phyloP scores from a whole-genome alignment of 2,113 vertebrate genomes.

The Anthoscopus minutus region DNA sequence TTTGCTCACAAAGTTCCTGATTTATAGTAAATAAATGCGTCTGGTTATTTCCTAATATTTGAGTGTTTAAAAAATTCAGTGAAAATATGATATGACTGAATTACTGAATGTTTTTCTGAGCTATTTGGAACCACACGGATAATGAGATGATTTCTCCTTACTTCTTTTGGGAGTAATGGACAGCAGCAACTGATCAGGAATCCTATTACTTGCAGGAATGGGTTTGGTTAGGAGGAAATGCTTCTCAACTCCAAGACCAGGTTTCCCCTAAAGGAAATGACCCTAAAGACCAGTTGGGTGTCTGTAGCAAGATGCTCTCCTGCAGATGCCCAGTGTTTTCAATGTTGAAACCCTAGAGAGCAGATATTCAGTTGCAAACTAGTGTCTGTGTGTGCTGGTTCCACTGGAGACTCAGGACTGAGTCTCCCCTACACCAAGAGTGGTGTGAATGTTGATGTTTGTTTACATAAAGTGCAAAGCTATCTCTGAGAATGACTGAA shows the following conservation, averaged over 20 bases:
- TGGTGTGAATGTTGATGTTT: not conserved
- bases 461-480: not conserved
- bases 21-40: not conserved
- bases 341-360: not conserved
- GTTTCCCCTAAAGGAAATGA: not conserved
- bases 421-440: not conserved
- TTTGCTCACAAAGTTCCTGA: not conserved
- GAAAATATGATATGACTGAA: not conserved
- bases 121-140: not conserved
- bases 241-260: not conserved
- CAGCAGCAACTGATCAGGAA: not conserved
- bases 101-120: not conserved
- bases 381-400: fast-evolving
- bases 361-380: not conserved
- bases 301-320: not conserved
- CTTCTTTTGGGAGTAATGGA: not conserved
- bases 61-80: not conserved
- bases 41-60: not conserved
- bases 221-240: not conserved
- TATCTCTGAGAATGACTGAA: not conserved
- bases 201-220: not conserved
- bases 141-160: not conserved
- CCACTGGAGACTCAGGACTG: not conserved
- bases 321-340: not conserved
- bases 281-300: not conserved